phyloP scores from a whole-genome alignment of 2,113 vertebrate genomes.

The Thalassoma bifasciatum region DNA sequence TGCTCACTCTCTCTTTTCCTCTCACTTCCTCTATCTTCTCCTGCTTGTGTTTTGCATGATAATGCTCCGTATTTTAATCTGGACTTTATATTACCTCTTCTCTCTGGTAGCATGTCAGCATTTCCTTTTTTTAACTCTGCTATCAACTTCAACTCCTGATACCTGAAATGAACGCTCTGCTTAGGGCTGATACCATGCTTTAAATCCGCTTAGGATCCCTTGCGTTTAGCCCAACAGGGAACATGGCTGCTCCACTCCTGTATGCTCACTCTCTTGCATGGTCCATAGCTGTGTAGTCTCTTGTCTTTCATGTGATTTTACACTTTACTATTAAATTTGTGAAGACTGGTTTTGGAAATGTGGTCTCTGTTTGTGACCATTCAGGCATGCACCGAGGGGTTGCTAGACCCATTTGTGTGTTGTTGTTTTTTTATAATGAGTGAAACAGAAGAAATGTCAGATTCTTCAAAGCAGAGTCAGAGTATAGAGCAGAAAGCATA shows the following conservation, averaged over 20 bases:
- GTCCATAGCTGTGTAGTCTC: conserved; percentile 26
- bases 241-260: conserved; percentile 7
- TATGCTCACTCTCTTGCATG: conserved; percentile 18
- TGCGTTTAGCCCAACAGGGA: conserved; percentile 39
- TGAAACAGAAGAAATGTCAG: too few relatives aligned
- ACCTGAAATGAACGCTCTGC: conserved; percentile 71
- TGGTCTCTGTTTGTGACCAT: conserved; percentile 33
- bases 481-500: too few relatives aligned
- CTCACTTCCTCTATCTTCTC: background rate
- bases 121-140: conserved; percentile 55
- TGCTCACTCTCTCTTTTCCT: background rate
- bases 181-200: conserved; percentile 63
- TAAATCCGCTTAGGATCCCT: conserved; percentile 72
- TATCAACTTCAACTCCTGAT: conserved; percentile 63
- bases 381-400: background rate
- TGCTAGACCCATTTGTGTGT: too few relatives aligned
- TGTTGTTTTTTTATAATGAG: too few relatives aligned
- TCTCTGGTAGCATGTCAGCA: conserved; percentile 58
- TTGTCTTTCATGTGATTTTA: conserved; percentile 45
- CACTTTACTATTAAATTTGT: conserved; percentile 48
- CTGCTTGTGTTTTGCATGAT: conserved; percentile 10
- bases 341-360: conserved; percentile 1
- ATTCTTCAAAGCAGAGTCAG: too few relatives aligned
- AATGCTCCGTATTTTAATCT: conserved; percentile 54
- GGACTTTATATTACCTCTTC: conserved; percentile 33